phyloP scores from a whole-genome alignment of 2,113 vertebrate genomes.

The Triplophysa rosa region DNA sequence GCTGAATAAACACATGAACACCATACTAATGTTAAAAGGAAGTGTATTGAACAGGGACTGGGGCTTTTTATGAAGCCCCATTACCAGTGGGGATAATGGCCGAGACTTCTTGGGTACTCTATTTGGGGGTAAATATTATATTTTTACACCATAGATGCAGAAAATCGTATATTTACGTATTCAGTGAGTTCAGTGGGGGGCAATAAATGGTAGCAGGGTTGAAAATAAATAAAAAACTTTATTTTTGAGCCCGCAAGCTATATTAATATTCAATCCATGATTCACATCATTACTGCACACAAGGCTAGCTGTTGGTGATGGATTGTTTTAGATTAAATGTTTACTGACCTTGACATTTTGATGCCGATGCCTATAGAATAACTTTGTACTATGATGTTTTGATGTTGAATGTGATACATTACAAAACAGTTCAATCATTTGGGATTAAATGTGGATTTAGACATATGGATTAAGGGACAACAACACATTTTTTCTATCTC shows the following conservation, averaged over 20 bases:
- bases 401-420: not conserved
- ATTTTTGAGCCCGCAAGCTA: not conserved
- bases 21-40: too few species aligned
- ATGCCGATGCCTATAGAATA: not conserved
- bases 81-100: too few species aligned
- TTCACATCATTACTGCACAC: not conserved
- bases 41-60: too few species aligned
- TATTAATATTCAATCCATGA: not conserved
- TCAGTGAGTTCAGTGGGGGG: too few species aligned
- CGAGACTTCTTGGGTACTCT: too few species aligned
- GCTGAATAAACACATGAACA: too few species aligned
- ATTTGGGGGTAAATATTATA: too few species aligned
- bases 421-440: not conserved
- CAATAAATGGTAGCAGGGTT: too few species aligned
- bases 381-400: not conserved
- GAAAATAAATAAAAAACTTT: too few species aligned
- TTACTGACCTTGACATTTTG: constrained; percentile 18
- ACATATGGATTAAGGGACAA: not conserved
- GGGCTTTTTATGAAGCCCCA: too few species aligned
- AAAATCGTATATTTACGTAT: too few species aligned
- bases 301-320: not conserved
- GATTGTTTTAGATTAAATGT: not conserved
- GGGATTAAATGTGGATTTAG: not conserved
- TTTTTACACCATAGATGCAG: too few species aligned
- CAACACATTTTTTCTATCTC: not conserved